These are phyloP conservation scores for Oreochromis aureus DNA, from an alignment of 2,113 vertebrate genomes.

Conservation along the genomic window DNA sequence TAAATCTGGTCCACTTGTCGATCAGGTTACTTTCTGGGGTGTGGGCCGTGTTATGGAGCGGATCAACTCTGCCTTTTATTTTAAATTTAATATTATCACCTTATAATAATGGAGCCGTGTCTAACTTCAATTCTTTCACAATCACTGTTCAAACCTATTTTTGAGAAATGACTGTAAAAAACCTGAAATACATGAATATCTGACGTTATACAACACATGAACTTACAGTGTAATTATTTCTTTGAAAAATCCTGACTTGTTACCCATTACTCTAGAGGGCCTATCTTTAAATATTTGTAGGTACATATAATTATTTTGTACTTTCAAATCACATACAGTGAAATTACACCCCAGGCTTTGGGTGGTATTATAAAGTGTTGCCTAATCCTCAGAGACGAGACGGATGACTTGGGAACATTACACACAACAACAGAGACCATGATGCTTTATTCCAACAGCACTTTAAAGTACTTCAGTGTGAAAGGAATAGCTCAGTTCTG, in stretches of 20 bases:
- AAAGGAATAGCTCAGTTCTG: background rate
- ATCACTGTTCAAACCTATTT: accelerated
- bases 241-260: background rate
- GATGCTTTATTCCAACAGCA: background rate
- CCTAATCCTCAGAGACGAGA: background rate
- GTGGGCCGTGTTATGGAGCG: no score
- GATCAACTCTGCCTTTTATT: background rate
- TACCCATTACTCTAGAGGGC: background rate
- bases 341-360: background rate
- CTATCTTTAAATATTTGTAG: background rate
- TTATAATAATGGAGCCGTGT: background rate
- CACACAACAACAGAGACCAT: background rate
- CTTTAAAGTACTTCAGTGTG: background rate
- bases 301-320: background rate
- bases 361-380: background rate
- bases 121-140: background rate
- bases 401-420: background rate
- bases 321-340: background rate
- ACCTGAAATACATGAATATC: background rate
- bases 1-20: no score
- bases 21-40: no score
- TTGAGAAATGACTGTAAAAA: background rate
- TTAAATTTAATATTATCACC: background rate
- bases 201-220: background rate
- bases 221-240: background rate